These are phyloP conservation scores for Asbolus verrucosus DNA, from an alignment of 1,140 invertebrate genomes.

Conservation along the genomic window DNA sequence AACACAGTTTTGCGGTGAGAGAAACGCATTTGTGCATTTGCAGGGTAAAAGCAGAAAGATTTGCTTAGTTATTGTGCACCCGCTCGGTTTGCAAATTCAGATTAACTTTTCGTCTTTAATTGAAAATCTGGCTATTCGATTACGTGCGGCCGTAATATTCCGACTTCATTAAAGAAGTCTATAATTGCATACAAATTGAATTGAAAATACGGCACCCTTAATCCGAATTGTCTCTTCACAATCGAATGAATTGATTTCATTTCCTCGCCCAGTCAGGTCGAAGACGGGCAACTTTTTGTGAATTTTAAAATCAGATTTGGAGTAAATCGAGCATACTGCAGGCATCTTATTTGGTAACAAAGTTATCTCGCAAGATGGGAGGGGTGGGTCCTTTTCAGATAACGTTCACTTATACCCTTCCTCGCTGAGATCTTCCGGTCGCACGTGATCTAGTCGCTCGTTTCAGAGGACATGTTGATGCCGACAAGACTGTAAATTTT, in stretches of 20 bases:
- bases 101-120: slow-evolving; percentile 25
- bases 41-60: no score
- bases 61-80: neutral
- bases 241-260: slow-evolving; percentile 29
- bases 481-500: neutral
- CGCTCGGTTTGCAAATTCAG: no score
- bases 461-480: neutral
- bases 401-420: neutral
- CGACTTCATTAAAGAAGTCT: slow-evolving; percentile 15
- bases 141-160: neutral
- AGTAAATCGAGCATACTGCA: slow-evolving; percentile 24
- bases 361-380: slow-evolving; percentile 1
- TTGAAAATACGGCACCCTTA: neutral
- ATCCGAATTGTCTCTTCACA: slow-evolving; percentile 1
- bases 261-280: slow-evolving; percentile 7
- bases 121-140: neutral
- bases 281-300: slow-evolving; percentile 9
- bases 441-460: neutral
- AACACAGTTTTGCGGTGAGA: no score
- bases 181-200: slow-evolving; percentile 31
- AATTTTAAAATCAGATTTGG: slow-evolving; percentile 18
- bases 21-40: no score
- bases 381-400: neutral
- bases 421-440: no score
- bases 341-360: slow-evolving; percentile 17